These are phyloP conservation scores for Synanthedon andrenaeformis DNA, from an alignment of 2,888 invertebrate genomes.

Conservation along the genomic window DNA sequence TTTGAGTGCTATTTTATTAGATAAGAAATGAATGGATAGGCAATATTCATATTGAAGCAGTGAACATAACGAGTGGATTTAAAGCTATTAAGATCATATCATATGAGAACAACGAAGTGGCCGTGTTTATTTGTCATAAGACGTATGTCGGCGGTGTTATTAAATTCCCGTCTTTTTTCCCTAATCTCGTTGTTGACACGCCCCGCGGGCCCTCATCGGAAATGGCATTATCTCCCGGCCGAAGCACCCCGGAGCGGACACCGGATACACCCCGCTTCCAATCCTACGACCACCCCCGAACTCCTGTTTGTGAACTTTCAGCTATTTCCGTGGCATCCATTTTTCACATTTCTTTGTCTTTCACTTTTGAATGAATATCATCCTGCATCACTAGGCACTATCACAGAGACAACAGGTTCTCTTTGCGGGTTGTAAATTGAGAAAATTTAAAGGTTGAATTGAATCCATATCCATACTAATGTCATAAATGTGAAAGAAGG, in stretches of 20 bases:
- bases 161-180: slow-evolving; percentile 55
- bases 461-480: no score
- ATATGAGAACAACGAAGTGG: slow-evolving; percentile 3
- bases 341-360: slow-evolving; percentile 24
- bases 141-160: slow-evolving; percentile 51
- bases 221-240: slow-evolving; percentile 56
- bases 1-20: no score
- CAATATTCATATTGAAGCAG: no score
- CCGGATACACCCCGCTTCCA: slow-evolving; percentile 39
- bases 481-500: no score
- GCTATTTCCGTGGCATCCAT: slow-evolving; percentile 32
- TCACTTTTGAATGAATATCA: slow-evolving; percentile 5
- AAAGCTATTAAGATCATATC: background rate
- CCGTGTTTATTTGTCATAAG: slow-evolving; percentile 30
- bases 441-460: no score
- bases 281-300: slow-evolving; percentile 23
- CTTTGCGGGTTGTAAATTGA: background rate
- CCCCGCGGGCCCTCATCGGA: slow-evolving; percentile 59
- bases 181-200: slow-evolving; percentile 52
- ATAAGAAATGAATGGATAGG: no score
- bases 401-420: background rate
- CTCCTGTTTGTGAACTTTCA: slow-evolving; percentile 34
- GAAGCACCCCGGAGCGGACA: slow-evolving; percentile 27
- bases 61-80: no score
- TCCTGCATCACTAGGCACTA: slow-evolving; percentile 1